phyloP scores from a whole-genome alignment of 2,113 vertebrate genomes.

The Gallinago jamesoni region DNA sequence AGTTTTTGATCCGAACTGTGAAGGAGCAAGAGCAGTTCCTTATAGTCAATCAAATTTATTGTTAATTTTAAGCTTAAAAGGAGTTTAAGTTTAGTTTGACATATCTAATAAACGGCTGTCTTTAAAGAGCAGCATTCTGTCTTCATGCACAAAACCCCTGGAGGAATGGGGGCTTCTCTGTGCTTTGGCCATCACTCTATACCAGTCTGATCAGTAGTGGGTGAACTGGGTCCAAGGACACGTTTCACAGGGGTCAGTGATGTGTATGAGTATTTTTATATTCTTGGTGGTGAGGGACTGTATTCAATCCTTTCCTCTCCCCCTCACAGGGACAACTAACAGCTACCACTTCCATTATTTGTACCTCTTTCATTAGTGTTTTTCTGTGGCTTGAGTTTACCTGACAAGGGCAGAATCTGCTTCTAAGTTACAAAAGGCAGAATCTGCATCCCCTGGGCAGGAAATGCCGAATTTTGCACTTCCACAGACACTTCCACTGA shows the following conservation, averaged over 20 bases:
- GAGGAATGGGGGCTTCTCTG: background rate
- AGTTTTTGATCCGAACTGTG: fast-evolving
- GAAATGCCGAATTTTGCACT: background rate
- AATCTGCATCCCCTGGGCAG: background rate
- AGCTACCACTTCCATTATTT: background rate
- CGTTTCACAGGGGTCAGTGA: background rate
- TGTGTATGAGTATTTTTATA: fast-evolving
- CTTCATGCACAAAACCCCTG: fast-evolving
- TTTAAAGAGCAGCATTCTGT: fast-evolving
- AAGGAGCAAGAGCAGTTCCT: background rate
- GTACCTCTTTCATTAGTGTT: no score
- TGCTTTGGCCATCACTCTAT: background rate
- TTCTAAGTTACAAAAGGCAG: background rate
- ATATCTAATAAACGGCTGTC: fast-evolving
- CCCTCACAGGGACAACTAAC: background rate
- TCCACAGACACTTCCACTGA: background rate
- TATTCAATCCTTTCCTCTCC: background rate
- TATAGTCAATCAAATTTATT: background rate
- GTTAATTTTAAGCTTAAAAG: background rate
- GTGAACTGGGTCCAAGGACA: background rate
- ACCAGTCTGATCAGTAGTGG: background rate
- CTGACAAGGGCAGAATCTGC: background rate
- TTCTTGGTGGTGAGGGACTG: background rate
- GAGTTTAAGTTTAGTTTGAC: background rate
- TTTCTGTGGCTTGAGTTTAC: background rate